Conservation (phyloP, 2,113 vertebrate species). For the Dolichallabes microphthalmus region DNA sequence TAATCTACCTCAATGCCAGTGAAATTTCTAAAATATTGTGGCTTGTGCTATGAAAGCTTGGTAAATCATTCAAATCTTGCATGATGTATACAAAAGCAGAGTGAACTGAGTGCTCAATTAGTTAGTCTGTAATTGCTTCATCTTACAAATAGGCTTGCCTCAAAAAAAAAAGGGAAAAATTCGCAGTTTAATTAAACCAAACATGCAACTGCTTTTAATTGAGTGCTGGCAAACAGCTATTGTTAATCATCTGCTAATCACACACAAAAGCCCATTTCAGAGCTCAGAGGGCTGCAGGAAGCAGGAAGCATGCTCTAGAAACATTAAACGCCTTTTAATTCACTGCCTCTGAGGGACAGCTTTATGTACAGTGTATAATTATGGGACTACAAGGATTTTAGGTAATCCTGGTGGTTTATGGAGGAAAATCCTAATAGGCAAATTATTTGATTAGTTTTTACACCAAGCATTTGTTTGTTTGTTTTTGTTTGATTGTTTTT, state of each 20-base stretch:
- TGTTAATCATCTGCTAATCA: constrained; percentile 60
- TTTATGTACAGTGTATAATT: constrained; percentile 14
- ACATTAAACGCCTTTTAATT: constrained; percentile 40
- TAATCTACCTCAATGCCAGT: background rate
- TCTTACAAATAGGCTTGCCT: constrained; percentile 61
- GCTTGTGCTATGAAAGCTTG: background rate
- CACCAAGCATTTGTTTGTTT: background rate
- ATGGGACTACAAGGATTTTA: background rate
- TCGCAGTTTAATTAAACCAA: constrained; percentile 69
- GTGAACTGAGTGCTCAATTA: constrained; percentile 16
- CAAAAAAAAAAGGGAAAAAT: constrained; percentile 39
- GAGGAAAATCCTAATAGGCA: background rate
- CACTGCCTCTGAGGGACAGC: constrained; percentile 7
- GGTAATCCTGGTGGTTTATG: background rate
- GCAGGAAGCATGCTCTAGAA: constrained; percentile 31
- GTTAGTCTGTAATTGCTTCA: constrained; percentile 62
- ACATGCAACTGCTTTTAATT: constrained; percentile 53
- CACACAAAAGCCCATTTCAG: constrained; percentile 38
- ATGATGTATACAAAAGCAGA: background rate
- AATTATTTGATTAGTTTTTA: background rate
- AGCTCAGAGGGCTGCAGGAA: constrained; percentile 40
- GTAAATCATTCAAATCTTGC: constrained; percentile 5
- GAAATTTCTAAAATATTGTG: background rate
- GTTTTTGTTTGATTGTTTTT: background rate
- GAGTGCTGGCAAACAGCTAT: constrained; percentile 48